phyloP scores from a whole-genome alignment of 2,888 invertebrate genomes.

The Tinea trinotella region DNA sequence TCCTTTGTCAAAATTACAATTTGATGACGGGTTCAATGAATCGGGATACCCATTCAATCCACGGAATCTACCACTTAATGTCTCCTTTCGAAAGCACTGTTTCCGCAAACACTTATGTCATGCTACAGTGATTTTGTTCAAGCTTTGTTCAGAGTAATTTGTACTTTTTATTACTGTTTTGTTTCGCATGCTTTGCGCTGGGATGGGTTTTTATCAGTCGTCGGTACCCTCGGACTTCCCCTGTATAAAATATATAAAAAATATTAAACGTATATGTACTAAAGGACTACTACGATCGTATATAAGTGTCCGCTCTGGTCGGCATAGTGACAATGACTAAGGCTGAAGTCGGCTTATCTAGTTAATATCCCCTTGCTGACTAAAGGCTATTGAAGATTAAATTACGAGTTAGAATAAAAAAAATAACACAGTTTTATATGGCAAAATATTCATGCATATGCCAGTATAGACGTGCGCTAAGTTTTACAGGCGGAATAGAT shows the following conservation, averaged over 20 bases:
- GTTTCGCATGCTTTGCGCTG: too few species aligned
- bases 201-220: too few species aligned
- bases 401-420: too few species aligned
- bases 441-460: not conserved
- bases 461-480: slow-evolving; percentile 10
- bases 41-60: not conserved
- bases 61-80: not conserved
- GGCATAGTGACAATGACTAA: too few species aligned
- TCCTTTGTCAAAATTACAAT: not conserved
- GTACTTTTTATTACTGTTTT: not conserved
- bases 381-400: too few species aligned
- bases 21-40: not conserved
- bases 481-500: slow-evolving; percentile 16
- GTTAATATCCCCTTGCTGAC: too few species aligned
- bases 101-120: slow-evolving; percentile 9
- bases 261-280: too few species aligned
- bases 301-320: too few species aligned
- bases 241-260: too few species aligned
- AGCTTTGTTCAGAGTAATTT: not conserved
- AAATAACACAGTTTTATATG: not conserved
- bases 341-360: too few species aligned
- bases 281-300: too few species aligned
- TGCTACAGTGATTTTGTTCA: slow-evolving; percentile 14
- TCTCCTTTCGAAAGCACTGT: not conserved
- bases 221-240: too few species aligned